These are phyloP conservation scores for Sinotaia quadrata DNA, from an alignment of 2,888 invertebrate species.

Conservation along the genomic window DNA sequence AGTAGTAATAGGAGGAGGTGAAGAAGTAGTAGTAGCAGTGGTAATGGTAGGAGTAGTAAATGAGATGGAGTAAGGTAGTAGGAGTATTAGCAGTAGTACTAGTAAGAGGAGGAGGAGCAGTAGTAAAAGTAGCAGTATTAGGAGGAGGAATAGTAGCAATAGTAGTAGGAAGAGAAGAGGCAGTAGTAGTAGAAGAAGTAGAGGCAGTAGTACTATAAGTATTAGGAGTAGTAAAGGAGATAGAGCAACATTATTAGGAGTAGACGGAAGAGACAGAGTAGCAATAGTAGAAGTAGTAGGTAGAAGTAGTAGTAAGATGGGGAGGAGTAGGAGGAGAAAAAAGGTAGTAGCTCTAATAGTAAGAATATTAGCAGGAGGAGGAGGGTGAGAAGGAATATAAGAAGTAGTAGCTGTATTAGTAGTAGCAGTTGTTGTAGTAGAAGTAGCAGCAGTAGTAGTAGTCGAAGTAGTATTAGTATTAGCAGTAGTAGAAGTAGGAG, in stretches of 20 bases:
- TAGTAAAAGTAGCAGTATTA: background rate
- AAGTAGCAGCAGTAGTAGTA: too few species aligned
- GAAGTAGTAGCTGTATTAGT: too few species aligned
- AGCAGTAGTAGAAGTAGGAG: too few species aligned
- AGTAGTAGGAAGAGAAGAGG: background rate
- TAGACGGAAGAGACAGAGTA: background rate
- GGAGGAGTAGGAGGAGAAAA: constrained; percentile 10
- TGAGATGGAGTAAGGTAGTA: background rate
- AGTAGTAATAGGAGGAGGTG: background rate
- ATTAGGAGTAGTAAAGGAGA: background rate
- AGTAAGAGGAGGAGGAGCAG: background rate
- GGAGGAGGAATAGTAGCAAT: background rate
- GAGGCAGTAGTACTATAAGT: background rate
- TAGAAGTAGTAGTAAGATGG: too few species aligned
- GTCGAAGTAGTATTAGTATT: too few species aligned
- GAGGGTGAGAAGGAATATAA: background rate
- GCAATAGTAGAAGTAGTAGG: background rate
- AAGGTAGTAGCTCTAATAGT: too few species aligned
- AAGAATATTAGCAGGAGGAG: background rate
- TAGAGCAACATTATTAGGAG: background rate
- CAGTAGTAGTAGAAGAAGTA: too few species aligned
- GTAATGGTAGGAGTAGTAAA: background rate
- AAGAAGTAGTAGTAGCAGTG: background rate
- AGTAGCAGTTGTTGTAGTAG: too few species aligned
- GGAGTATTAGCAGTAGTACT: background rate